phyloP scores from a whole-genome alignment of 1,140 invertebrate species.

The Lasioglossum baleicum region DNA sequence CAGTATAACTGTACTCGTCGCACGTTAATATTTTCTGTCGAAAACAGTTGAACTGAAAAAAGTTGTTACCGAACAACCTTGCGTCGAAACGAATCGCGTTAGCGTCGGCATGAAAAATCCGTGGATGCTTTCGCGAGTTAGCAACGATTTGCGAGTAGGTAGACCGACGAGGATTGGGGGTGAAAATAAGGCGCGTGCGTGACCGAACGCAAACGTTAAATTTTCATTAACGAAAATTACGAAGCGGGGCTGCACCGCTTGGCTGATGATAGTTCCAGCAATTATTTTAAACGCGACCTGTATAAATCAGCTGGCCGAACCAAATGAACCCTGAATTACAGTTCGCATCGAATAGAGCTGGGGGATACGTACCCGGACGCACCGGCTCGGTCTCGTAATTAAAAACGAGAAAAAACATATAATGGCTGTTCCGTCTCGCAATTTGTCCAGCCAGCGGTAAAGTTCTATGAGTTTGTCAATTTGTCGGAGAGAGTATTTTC shows the following conservation, averaged over 20 bases:
- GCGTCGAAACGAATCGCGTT: too few relatives aligned
- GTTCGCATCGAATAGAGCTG: slow-evolving; percentile 26
- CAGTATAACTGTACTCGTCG: too few relatives aligned
- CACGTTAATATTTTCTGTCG: too few relatives aligned
- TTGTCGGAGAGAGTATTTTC: background rate
- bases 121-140: background rate
- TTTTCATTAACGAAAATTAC: slow-evolving; percentile 72
- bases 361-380: slow-evolving; percentile 15
- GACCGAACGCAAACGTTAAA: slow-evolving; percentile 58
- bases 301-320: slow-evolving; percentile 65
- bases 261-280: slow-evolving; percentile 54
- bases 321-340: slow-evolving; percentile 65
- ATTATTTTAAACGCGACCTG: slow-evolving; percentile 63
- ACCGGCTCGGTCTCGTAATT: slow-evolving; percentile 56
- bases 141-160: background rate
- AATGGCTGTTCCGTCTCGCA: slow-evolving; percentile 17
- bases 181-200: slow-evolving; percentile 34
- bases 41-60: too few relatives aligned
- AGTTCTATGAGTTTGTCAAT: slow-evolving; percentile 3
- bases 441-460: slow-evolving; percentile 18
- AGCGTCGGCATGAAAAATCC: background rate
- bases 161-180: background rate
- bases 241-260: slow-evolving; percentile 23
- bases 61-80: too few relatives aligned
- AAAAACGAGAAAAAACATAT: slow-evolving; percentile 57